phyloP scores from a whole-genome alignment of 2,888 invertebrate species.

The Alentia gelatinosa region DNA sequence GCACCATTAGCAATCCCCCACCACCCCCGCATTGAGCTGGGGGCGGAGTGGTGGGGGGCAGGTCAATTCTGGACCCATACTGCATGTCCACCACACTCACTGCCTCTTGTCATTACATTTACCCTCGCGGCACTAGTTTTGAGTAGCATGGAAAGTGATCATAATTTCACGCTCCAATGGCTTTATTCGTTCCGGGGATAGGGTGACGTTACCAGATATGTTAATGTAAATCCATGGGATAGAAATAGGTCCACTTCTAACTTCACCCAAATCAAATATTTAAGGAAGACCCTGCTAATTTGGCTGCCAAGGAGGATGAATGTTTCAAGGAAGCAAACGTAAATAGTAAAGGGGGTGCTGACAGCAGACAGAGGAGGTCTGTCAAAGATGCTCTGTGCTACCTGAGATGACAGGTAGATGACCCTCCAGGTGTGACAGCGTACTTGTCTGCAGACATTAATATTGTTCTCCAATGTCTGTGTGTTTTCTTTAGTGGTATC shows the following conservation, averaged over 20 bases:
- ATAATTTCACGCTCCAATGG: slow-evolving; percentile 29
- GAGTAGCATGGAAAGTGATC: background rate
- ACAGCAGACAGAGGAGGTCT: no score
- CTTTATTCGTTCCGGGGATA: no score
- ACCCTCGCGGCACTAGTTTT: background rate
- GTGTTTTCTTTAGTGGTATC: no score
- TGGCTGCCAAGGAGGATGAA: no score
- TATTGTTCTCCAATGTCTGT: background rate
- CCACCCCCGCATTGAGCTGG: background rate
- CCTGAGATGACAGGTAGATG: background rate
- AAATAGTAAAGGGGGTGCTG: no score
- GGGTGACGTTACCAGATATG: no score
- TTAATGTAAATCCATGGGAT: no score
- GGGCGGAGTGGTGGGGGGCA: background rate
- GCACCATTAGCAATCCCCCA: background rate
- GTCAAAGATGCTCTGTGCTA: background rate
- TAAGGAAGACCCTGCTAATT: no score
- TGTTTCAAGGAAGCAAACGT: no score
- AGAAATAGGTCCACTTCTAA: no score
- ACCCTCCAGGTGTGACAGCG: background rate
- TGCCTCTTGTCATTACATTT: background rate
- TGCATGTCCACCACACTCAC: background rate
- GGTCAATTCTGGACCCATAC: background rate
- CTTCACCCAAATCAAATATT: no score
- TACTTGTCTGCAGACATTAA: background rate